A percentile compares a stretch with the other conserved stretches of the same genome.
These are phyloP conservation scores for Deroplatys truncata DNA, from an alignment of 2,888 invertebrate species.

Conservation along the genomic window DNA sequence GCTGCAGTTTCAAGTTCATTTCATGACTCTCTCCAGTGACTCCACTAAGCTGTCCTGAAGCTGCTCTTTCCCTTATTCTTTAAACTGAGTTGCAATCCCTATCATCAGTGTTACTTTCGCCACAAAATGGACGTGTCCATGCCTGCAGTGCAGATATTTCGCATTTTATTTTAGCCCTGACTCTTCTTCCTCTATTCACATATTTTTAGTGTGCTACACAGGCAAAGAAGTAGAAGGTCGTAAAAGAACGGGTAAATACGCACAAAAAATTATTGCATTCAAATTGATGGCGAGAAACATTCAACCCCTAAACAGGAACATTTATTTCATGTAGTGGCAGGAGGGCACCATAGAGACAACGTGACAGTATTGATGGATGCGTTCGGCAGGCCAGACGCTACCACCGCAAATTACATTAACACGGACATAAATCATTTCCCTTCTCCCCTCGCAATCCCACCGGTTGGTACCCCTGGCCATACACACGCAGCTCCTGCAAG, in stretches of 20 bases:
- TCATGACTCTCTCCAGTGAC: too few relatives aligned
- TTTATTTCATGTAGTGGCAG: neutral
- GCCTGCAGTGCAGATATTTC: too few relatives aligned
- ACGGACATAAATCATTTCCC: constrained; percentile 5
- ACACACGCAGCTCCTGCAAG: neutral
- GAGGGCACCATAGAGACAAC: neutral
- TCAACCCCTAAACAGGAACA: neutral
- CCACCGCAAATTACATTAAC: constrained; percentile 9
- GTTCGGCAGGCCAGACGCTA: neutral
- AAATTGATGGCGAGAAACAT: neutral
- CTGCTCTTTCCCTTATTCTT: too few relatives aligned
- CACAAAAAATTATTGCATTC: neutral
- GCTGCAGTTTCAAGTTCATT: too few relatives aligned
- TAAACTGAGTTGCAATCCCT: too few relatives aligned
- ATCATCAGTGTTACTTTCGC: too few relatives aligned
- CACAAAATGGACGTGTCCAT: too few relatives aligned
- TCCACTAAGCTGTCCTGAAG: too few relatives aligned
- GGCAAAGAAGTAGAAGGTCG: neutral
- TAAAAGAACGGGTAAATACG: neutral
- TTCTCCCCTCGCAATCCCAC: neutral
- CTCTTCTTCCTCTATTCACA: too few relatives aligned
- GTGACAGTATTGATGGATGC: constrained; percentile 4
- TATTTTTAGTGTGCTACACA: too few relatives aligned
- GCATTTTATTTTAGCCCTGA: too few relatives aligned
- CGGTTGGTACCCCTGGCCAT: neutral